phyloP scores from a whole-genome alignment of 2,797 vertebrate species.

The Semotilus atromaculatus region DNA sequence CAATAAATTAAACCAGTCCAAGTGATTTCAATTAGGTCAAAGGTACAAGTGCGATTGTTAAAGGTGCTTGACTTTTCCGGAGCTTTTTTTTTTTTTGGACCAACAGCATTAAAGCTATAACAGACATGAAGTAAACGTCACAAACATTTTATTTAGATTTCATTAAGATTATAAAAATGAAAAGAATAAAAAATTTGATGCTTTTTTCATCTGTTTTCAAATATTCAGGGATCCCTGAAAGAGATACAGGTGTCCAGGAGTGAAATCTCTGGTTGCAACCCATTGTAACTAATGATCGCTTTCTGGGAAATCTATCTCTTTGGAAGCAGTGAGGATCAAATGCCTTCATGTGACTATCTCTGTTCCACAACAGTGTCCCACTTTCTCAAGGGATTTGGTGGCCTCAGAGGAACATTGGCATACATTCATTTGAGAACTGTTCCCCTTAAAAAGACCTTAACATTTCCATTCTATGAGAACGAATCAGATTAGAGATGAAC shows the following conservation, averaged over 20 bases:
- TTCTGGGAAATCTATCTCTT: conserved; percentile 43
- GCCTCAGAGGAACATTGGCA: conserved; percentile 34
- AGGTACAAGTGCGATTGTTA: not conserved
- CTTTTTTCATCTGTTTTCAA: not conserved
- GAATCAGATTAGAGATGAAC: not conserved
- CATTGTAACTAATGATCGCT: conserved; percentile 30
- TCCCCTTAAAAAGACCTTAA: conserved; percentile 6
- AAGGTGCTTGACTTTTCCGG: not conserved
- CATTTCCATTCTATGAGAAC: conserved; percentile 28
- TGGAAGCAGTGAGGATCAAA: conserved; percentile 38
- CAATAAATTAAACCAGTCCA: conserved; percentile 25
- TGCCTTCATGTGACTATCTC: conserved; percentile 35
- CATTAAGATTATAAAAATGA: not conserved
- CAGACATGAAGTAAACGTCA: not conserved
- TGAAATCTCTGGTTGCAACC: not conserved
- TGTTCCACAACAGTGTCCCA: conserved; percentile 27
- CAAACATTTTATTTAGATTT: not conserved
- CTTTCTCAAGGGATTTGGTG: conserved; percentile 36
- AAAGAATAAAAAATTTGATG: not conserved
- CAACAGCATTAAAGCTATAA: not conserved
- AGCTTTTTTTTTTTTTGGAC: not conserved
- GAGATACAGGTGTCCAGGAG: not conserved
- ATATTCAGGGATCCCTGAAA: not conserved
- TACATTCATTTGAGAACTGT: conserved; percentile 15
- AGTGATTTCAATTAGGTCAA: conserved; percentile 28